phyloP scores from a whole-genome alignment of 2,888 invertebrate species.

The Pachydiplax longipennis region DNA sequence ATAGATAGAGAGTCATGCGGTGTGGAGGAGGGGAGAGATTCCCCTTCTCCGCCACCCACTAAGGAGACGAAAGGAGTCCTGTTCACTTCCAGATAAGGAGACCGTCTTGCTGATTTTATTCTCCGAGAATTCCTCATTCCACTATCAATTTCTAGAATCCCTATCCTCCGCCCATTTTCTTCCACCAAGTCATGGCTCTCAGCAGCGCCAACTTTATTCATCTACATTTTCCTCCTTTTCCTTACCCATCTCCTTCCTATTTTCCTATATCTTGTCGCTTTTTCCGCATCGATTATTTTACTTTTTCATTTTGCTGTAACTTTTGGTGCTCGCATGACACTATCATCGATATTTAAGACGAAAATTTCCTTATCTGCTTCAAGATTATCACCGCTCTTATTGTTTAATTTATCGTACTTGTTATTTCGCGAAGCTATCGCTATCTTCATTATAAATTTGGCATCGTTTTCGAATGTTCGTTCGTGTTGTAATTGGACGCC shows the following conservation, averaged over 20 bases:
- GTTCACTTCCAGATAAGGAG: constrained; percentile 36
- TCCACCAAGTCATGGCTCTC: background rate
- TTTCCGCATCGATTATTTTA: background rate
- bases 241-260: background rate
- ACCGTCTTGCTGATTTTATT: constrained; percentile 36
- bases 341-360: too few species aligned
- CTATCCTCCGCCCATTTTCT: background rate
- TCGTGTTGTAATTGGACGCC: too few species aligned
- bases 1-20: too few species aligned
- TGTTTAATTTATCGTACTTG: too few species aligned
- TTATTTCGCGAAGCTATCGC: too few species aligned
- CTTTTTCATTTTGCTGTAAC: background rate
- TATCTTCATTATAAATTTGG: too few species aligned
- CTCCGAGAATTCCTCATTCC: constrained; percentile 42
- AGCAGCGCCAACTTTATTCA: background rate
- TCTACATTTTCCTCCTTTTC: background rate
- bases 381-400: too few species aligned
- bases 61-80: constrained; percentile 22
- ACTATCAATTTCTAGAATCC: constrained; percentile 34
- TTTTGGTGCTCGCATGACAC: background rate
- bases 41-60: background rate
- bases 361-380: too few species aligned
- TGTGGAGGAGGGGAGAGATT: too few species aligned
- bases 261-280: background rate
- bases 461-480: too few species aligned